Evolutionary conservation across 2,888 invertebrate species (phyloP).

Genomic region (Ennomos quercinarius): DNA sequence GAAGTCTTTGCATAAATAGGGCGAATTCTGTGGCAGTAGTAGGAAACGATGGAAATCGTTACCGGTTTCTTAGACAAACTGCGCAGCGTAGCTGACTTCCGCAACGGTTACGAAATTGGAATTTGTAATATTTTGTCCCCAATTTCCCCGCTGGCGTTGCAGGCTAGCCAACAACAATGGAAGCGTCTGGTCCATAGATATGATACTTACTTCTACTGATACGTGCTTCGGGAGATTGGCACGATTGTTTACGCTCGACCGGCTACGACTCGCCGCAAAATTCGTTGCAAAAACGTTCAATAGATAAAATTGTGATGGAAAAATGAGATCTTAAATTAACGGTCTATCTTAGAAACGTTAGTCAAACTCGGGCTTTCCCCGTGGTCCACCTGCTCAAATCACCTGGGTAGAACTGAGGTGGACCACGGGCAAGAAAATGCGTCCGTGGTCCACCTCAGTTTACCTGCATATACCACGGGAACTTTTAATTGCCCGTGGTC

Average conservation of each 20-base stretch:
- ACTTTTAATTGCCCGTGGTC: no score
- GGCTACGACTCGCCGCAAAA: constrained; percentile 38
- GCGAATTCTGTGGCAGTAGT: constrained; percentile 6
- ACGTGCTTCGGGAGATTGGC: constrained; percentile 50
- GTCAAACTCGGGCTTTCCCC: no score
- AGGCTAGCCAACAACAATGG: constrained; percentile 54
- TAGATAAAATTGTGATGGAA: constrained; percentile 17
- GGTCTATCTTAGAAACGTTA: no score
- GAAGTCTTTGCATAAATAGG: not conserved
- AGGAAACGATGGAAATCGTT: constrained; percentile 17
- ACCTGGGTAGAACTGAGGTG: no score
- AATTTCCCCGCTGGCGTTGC: constrained; percentile 57
- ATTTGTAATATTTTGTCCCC: constrained; percentile 42
- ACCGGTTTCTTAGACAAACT: constrained; percentile 24
- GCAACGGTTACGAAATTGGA: constrained; percentile 61
- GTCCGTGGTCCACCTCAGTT: no score
- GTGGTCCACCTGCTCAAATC: no score
- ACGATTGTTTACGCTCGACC: constrained; percentile 50
- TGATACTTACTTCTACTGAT: constrained; percentile 20
- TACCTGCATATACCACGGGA: no score
- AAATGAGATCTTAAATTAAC: constrained; percentile 2
- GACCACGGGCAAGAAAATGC: no score
- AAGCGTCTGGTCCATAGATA: constrained; percentile 33
- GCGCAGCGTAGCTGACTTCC: constrained; percentile 45
- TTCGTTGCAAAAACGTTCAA: constrained; percentile 13